Conservation (phyloP, 1,140 invertebrate genomes). For the Tetraneura akinire region DNA sequence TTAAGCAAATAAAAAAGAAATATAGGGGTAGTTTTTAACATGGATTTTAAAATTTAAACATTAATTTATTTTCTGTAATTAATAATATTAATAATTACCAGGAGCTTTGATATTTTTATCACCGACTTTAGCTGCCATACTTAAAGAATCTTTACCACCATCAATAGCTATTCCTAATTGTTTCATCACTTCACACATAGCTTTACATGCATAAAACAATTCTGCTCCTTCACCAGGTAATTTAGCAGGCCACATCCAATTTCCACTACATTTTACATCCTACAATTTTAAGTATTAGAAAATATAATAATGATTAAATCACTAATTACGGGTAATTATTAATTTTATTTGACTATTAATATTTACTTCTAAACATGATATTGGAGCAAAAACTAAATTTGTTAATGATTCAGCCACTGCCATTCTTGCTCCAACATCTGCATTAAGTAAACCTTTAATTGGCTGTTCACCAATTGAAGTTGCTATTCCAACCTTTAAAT, state of each 20-base stretch:
- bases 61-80: not conserved
- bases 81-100: slow-evolving; percentile 57
- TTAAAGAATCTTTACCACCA: slow-evolving; percentile 96
- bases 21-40: too few relatives aligned
- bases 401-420: slow-evolving; percentile 90
- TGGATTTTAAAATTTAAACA: too few relatives aligned
- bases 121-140: slow-evolving; percentile 89
- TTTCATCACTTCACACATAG: slow-evolving; percentile 87
- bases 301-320: not conserved
- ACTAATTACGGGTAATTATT: not conserved
- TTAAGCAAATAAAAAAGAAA: too few relatives aligned
- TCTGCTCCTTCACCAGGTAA: slow-evolving; percentile 85
- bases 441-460: slow-evolving; percentile 84
- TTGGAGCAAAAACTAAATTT: slow-evolving; percentile 93
- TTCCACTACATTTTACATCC: slow-evolving; percentile 95
- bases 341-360: not conserved
- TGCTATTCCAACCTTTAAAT: slow-evolving; percentile 76
- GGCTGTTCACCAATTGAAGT: slow-evolving; percentile 96
- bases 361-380: slow-evolving; percentile 72
- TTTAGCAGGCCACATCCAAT: slow-evolving; percentile 99
- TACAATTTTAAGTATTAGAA: slow-evolving; percentile 55
- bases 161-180: slow-evolving; percentile 89
- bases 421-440: slow-evolving; percentile 85
- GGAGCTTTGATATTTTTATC: slow-evolving; percentile 81
- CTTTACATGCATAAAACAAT: slow-evolving; percentile 81